phyloP scores from a whole-genome alignment of 2,113 vertebrate species.

The Apteryx mantelli region DNA sequence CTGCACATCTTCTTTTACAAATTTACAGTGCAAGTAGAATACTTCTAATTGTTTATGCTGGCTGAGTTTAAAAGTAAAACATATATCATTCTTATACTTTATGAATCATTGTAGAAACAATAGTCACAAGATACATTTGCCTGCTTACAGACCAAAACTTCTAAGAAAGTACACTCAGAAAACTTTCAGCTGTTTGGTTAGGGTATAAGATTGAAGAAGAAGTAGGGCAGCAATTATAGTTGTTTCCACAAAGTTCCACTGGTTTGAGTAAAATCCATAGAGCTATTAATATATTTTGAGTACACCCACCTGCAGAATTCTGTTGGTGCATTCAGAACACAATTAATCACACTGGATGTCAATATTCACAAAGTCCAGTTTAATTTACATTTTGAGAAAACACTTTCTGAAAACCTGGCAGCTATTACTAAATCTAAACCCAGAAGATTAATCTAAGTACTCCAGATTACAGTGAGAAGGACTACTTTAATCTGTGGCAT shows the following conservation, averaged over 20 bases:
- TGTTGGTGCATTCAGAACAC: background rate
- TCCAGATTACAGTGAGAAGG: background rate
- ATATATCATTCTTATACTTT: background rate
- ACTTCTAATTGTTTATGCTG: background rate
- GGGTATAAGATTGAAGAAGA: background rate
- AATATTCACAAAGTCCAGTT: background rate
- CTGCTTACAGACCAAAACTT: background rate
- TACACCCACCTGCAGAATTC: background rate
- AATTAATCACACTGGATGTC: background rate
- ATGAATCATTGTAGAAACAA: background rate
- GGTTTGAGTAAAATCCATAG: background rate
- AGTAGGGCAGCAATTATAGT: background rate
- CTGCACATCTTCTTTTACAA: background rate
- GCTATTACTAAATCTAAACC: background rate
- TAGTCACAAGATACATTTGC: background rate
- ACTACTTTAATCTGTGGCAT: background rate
- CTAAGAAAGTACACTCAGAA: background rate
- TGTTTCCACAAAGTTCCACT: background rate
- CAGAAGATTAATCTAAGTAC: background rate
- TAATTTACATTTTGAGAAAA: background rate
- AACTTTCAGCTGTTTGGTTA: background rate
- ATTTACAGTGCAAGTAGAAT: background rate
- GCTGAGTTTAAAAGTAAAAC: background rate
- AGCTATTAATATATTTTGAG: slow-evolving; percentile 7
- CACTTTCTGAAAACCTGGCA: background rate